phyloP scores from a whole-genome alignment of 2,888 invertebrate species.

The Thymelicus lineola region DNA sequence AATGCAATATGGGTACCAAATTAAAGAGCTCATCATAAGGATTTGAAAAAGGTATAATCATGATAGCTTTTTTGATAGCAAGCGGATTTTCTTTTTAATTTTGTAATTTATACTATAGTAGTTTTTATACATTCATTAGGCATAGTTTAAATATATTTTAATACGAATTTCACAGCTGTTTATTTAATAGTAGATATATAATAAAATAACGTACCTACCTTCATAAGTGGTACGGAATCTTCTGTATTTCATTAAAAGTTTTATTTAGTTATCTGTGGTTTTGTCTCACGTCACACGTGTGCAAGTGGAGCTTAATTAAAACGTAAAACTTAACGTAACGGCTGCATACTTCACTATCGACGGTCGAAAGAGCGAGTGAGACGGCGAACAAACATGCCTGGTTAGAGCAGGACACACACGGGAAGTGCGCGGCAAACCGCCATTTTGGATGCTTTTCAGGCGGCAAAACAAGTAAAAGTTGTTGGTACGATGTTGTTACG shows the following conservation, averaged over 20 bases:
- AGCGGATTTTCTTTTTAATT: too few species aligned
- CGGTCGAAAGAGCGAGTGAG: conserved; percentile 12
- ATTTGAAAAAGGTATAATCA: too few species aligned
- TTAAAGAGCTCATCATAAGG: too few species aligned
- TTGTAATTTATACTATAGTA: too few species aligned
- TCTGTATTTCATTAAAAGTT: conserved; percentile 5
- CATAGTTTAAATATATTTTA: too few species aligned
- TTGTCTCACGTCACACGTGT: conserved; percentile 24
- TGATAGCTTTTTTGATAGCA: too few species aligned
- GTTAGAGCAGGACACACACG: conserved; percentile 26
- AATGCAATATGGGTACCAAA: too few species aligned
- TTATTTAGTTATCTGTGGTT: conserved; percentile 23
- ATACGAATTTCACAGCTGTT: too few species aligned
- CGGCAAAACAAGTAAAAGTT: conserved; percentile 25
- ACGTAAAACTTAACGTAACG: conserved; percentile 26
- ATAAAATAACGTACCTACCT: too few species aligned
- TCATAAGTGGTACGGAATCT: conserved; percentile 13
- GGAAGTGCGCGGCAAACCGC: conserved; percentile 33
- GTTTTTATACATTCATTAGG: too few species aligned
- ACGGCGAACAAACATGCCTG: background rate
- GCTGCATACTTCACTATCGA: conserved; percentile 24
- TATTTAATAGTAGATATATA: too few species aligned
- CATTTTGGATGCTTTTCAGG: conserved; percentile 35
- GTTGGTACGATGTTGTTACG: conserved; percentile 22
- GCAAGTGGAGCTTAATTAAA: conserved; percentile 33